Percentiles rank a stretch among this genome's conserved stretches.
phyloP scores from a whole-genome alignment of 2,888 invertebrate species.

The Cylindroiulus punctatus region DNA sequence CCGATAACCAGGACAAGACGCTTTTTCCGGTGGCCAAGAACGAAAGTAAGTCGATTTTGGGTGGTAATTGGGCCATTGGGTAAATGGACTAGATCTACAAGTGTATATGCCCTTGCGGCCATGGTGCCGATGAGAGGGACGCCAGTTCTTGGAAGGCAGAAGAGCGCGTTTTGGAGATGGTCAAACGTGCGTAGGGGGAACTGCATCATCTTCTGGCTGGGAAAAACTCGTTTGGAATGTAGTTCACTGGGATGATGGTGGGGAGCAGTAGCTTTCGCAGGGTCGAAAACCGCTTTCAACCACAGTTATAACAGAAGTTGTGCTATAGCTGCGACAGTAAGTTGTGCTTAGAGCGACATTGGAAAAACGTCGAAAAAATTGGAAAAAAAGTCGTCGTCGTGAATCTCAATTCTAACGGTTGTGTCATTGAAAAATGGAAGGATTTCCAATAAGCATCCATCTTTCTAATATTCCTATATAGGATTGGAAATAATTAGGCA shows the following conservation, averaged over 20 bases:
- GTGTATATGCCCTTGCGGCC: neutral
- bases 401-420: too few relatives aligned
- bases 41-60: conserved; percentile 42
- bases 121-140: neutral
- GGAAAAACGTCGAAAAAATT: too few relatives aligned
- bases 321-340: too few relatives aligned
- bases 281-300: neutral
- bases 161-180: conserved; percentile 16
- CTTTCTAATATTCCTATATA: too few relatives aligned
- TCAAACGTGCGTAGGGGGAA: neutral
- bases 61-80: too few relatives aligned
- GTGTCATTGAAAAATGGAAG: too few relatives aligned
- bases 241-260: conserved; percentile 19
- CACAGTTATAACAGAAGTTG: neutral
- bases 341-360: too few relatives aligned
- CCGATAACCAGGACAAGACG: conserved; percentile 47
- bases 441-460: too few relatives aligned
- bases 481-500: too few relatives aligned
- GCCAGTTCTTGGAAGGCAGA: neutral
- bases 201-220: neutral
- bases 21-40: conserved; percentile 30
- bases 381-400: too few relatives aligned
- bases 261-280: neutral
- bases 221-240: neutral
- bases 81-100: neutral